Evolutionary conservation across 2,113 vertebrate species (phyloP).

Genomic region (Penelope pileata): DNA sequence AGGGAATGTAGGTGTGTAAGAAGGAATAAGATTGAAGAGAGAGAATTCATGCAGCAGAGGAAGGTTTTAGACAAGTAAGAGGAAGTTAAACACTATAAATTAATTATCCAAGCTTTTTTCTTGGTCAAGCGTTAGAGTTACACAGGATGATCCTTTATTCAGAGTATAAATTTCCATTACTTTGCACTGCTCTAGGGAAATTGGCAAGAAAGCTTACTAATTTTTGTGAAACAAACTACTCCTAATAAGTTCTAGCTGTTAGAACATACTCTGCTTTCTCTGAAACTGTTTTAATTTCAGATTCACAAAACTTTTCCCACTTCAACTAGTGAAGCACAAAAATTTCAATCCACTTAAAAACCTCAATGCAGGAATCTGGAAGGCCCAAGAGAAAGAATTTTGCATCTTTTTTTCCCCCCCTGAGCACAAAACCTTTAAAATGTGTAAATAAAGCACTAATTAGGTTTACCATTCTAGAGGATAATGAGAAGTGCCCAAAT

Average conservation of each 20-base stretch:
- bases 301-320: conserved; percentile 69
- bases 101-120: not conserved
- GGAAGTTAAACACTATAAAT: conserved; percentile 10
- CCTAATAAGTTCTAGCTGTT: conserved; percentile 1
- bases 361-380: conserved; percentile 73
- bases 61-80: not conserved
- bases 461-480: conserved; percentile 69
- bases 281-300: conserved; percentile 73
- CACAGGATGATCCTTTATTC: not conserved
- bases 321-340: conserved; percentile 73
- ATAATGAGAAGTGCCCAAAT: conserved; percentile 71
- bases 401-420: conserved; percentile 33
- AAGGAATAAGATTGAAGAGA: not conserved
- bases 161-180: not conserved
- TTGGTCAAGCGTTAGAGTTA: not conserved
- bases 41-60: not conserved
- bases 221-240: conserved; percentile 41
- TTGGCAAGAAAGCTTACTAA: not conserved
- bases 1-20: not conserved
- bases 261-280: conserved; percentile 39
- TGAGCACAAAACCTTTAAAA: conserved; percentile 73
- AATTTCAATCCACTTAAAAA: conserved; percentile 72
- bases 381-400: conserved; percentile 72
- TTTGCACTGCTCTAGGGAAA: not conserved
- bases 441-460: conserved; percentile 74